A percentile compares a stretch with the other conserved stretches of the same genome.
Evolutionary conservation across 2,888 invertebrate species (phyloP).

Genomic region (Dryobotodes eremita): DNA sequence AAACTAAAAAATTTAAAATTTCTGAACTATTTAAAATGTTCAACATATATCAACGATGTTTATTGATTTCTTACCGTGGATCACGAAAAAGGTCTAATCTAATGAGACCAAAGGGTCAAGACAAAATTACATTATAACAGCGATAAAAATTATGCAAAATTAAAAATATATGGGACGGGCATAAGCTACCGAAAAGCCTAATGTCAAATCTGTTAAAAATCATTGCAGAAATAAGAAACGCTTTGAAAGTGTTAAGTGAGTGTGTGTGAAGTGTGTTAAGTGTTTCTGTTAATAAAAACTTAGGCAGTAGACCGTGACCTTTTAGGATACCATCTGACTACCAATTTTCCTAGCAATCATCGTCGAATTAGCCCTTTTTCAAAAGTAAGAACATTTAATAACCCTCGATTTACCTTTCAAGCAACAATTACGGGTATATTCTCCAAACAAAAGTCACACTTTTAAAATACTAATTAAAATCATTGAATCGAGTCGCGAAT

Average conservation of each 20-base stretch:
- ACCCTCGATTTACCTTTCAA: neutral
- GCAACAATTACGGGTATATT: neutral
- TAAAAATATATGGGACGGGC: too few species aligned
- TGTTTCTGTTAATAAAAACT: neutral
- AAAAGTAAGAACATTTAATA: neutral
- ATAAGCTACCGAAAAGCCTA: neutral
- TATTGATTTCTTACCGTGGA: neutral
- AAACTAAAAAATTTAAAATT: too few species aligned
- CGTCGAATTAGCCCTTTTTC: neutral
- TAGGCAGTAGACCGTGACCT: neutral
- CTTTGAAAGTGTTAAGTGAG: too few species aligned
- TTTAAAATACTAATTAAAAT: conserved; percentile 60
- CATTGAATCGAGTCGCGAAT: conserved; percentile 58
- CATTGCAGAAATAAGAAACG: neutral
- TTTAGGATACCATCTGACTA: neutral
- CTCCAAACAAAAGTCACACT: conserved; percentile 23
- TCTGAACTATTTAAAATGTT: neutral
- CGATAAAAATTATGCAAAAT: too few species aligned
- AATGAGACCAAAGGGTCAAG: neutral
- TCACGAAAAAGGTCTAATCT: neutral
- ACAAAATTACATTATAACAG: neutral
- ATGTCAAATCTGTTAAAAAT: neutral
- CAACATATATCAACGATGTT: neutral
- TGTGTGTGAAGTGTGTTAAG: too few species aligned
- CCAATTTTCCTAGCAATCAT: neutral